Evolutionary conservation across 2,113 vertebrate genomes (phyloP).

Genomic region (Oriolus oriolus): DNA sequence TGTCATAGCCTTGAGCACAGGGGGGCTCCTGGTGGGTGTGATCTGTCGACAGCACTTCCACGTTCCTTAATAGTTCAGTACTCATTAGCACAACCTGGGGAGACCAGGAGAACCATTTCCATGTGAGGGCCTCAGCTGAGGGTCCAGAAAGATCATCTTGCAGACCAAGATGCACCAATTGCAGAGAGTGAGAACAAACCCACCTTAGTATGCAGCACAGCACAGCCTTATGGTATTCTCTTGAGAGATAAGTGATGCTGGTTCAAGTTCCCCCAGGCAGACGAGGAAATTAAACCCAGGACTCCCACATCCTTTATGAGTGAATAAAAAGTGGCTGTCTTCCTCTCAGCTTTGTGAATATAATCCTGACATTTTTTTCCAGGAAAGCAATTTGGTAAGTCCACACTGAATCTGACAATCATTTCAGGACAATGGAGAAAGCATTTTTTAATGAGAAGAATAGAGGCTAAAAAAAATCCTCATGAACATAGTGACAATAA

Average conservation of each 20-base stretch:
- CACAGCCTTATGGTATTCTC: slow-evolving; percentile 43
- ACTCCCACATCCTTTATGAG: slow-evolving; percentile 59
- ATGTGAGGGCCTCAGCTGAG: neutral
- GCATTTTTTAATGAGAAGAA: slow-evolving; percentile 24
- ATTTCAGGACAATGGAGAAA: slow-evolving; percentile 38
- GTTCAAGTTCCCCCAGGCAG: slow-evolving; percentile 59
- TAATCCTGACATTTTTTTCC: slow-evolving; percentile 51
- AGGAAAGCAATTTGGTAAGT: slow-evolving; percentile 54
- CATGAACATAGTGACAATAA: neutral
- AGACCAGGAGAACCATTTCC: neutral
- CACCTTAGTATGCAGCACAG: slow-evolving; percentile 59
- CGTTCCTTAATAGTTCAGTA: neutral
- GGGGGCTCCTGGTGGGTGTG: neutral
- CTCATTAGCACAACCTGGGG: neutral
- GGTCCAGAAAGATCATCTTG: neutral
- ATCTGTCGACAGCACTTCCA: neutral
- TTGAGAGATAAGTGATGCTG: slow-evolving; percentile 54
- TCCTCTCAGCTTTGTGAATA: slow-evolving; percentile 53
- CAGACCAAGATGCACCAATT: neutral
- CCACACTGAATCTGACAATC: slow-evolving; percentile 25
- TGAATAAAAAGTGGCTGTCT: slow-evolving; percentile 58
- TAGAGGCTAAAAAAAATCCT: neutral
- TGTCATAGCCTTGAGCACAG: neutral
- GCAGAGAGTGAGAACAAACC: neutral
- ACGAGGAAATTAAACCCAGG: slow-evolving; percentile 65